Evolutionary conservation across 2,888 invertebrate species (phyloP), one percentile per base, ranked within the genome.

Genomic region (Melanostoma mellinum): DNA sequence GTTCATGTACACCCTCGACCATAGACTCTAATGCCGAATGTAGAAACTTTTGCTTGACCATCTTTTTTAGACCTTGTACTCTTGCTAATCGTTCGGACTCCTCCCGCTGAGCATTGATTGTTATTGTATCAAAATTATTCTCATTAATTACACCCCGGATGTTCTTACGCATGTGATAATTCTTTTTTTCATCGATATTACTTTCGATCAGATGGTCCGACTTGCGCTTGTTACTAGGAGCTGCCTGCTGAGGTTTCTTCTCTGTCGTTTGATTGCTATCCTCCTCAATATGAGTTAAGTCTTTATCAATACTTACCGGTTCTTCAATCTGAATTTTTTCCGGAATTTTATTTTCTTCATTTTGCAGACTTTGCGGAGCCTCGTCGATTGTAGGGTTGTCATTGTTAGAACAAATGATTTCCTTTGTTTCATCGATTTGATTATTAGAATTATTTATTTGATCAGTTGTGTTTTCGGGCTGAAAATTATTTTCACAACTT

Each of bases 141-240:
- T 98, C 98, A 88, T 97, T 96, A 94, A 98, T 95, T 6, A 98
- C 98, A 92, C 98, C 97, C 73, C 98, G 94, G 87, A 97, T 97
- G 89, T 97, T 97, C 82, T 96, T 94, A 48, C 97, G 93, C 88
- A 97, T 93, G 90, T 95, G 96, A 50, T 86, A 87, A 65, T 86
- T 88, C 76, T 90, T 90, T 63, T 90, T 90, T 20, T 89, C 89
- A 35, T 90, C 90, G 33, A 84, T 79, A 46, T 67, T 84, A 55
- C 75, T 79, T 10, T 79, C 84, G 10, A 61, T 61, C 30, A 55
- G 60, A 60, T 56, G 40, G 30, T 84, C 84, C 6, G 71, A 79
- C 20, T 84, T 84, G 9, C 84, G 84, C 44, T 84, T 84, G 8
- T 79, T 79, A 0, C 52, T 35, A 6, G 20, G 1, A 33, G 50